Conservation (phyloP, 2,113 vertebrate species). For the Plectropomus leopardus region DNA sequence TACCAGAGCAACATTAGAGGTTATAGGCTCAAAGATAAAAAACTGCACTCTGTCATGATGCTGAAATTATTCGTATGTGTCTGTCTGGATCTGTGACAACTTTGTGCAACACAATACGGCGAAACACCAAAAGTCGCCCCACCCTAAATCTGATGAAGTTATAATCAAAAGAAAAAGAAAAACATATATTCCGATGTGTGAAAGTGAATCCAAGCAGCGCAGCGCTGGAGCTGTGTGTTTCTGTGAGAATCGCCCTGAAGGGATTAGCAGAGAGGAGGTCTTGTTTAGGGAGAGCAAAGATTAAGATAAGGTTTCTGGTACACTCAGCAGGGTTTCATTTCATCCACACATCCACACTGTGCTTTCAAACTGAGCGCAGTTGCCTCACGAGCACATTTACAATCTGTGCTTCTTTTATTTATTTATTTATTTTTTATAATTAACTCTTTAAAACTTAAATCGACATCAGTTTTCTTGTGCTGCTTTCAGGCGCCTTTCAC, state of each 20-base stretch:
- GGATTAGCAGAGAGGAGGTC: constrained; percentile 48
- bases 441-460: too few relatives aligned
- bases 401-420: background rate
- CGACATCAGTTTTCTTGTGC: too few relatives aligned
- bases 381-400: background rate
- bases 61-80: constrained; percentile 43
- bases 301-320: constrained; percentile 70
- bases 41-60: constrained; percentile 58
- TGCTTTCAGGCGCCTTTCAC: too few relatives aligned
- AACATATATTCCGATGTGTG: constrained; percentile 41
- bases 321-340: constrained; percentile 56
- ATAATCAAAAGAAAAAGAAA: constrained; percentile 50
- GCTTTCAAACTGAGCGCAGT: constrained; percentile 21
- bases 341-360: constrained; percentile 23
- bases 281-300: constrained; percentile 55
- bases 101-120: constrained; percentile 59
- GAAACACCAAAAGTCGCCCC: constrained; percentile 28
- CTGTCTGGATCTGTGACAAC: constrained; percentile 26
- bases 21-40: constrained; percentile 57
- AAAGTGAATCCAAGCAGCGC: constrained; percentile 33
- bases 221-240: constrained; percentile 38
- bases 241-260: constrained; percentile 29
- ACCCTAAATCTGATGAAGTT: constrained; percentile 48
- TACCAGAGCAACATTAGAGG: constrained; percentile 74
- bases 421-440: too few relatives aligned